phyloP scores from a whole-genome alignment of 2,888 invertebrate species.

The Catocala nupta region DNA sequence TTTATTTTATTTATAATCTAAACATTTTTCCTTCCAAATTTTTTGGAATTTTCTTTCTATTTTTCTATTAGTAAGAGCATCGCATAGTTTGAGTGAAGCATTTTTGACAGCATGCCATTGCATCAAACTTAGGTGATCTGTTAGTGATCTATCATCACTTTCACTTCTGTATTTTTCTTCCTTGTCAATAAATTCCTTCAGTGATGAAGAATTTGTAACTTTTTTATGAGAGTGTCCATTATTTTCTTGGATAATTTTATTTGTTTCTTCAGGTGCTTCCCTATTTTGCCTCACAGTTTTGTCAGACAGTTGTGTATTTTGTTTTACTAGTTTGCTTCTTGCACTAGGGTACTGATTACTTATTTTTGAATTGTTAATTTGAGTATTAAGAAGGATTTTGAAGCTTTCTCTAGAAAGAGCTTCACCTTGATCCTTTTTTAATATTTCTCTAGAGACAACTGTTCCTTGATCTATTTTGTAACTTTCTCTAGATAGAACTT shows the following conservation, averaged over 20 bases:
- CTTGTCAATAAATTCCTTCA: slow-evolving; percentile 68
- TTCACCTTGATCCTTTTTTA: slow-evolving; percentile 7
- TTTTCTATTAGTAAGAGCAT: slow-evolving; percentile 65
- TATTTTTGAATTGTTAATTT: slow-evolving; percentile 32
- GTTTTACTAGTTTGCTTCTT: slow-evolving; percentile 52
- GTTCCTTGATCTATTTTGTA: slow-evolving; percentile 1
- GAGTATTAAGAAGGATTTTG: slow-evolving; percentile 27
- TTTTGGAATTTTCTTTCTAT: slow-evolving; percentile 73
- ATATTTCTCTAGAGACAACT: slow-evolving; percentile 5
- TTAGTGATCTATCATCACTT: slow-evolving; percentile 64
- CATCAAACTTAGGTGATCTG: slow-evolving; percentile 82
- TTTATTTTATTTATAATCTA: slow-evolving; percentile 74
- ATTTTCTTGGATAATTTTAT: slow-evolving; percentile 31
- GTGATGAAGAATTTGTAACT: slow-evolving; percentile 62
- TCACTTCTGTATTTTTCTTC: slow-evolving; percentile 75
- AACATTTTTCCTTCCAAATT: slow-evolving; percentile 81
- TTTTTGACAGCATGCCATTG: slow-evolving; percentile 85
- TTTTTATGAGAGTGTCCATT: slow-evolving; percentile 59
- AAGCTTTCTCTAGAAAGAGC: slow-evolving; percentile 36
- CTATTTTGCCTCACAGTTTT: slow-evolving; percentile 9
- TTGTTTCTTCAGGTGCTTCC: not conserved
- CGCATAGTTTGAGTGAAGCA: slow-evolving; percentile 65
- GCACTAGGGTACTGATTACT: slow-evolving; percentile 11
- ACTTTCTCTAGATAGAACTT: not conserved
- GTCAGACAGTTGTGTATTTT: not conserved